Evolutionary conservation across 2,888 invertebrate genomes (phyloP).

Genomic region (Pterostichus niger): DNA sequence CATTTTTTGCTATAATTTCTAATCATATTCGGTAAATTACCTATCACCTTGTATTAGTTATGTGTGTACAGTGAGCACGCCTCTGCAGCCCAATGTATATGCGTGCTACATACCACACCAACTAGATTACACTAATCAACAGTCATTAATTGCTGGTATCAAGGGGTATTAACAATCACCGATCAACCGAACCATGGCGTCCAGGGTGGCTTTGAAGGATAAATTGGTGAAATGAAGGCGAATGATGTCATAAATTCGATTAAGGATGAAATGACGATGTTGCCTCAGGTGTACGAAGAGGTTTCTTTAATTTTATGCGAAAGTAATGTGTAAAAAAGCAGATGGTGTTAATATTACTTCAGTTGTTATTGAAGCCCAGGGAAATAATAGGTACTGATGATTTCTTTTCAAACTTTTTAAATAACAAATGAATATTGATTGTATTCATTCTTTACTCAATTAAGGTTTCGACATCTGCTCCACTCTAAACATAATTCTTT

Average conservation of each 20-base stretch:
- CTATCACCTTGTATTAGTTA: too few relatives aligned
- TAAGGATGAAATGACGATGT: background rate
- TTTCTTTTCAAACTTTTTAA: slow-evolving; percentile 6
- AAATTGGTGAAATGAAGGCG: slow-evolving; percentile 3
- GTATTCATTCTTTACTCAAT: background rate
- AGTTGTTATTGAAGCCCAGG: background rate
- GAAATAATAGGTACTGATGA: background rate
- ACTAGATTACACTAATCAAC: slow-evolving; percentile 58
- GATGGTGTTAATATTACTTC: background rate
- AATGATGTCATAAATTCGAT: slow-evolving; percentile 4
- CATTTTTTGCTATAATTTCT: too few relatives aligned
- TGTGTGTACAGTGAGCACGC: background rate
- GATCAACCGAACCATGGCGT: slow-evolving; percentile 14
- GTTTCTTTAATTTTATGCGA: background rate
- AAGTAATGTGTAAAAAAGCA: background rate
- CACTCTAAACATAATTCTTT: too few relatives aligned
- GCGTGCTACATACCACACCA: slow-evolving; percentile 6
- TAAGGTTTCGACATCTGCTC: too few relatives aligned
- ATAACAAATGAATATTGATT: background rate
- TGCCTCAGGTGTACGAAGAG: background rate
- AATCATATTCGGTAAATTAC: too few relatives aligned
- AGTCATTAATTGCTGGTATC: slow-evolving; percentile 56
- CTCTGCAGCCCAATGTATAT: background rate
- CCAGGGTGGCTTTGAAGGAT: slow-evolving; percentile 1
- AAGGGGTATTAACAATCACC: slow-evolving; percentile 37